These are phyloP conservation scores for Tribolium castaneum DNA, from an alignment of 1,140 invertebrate species.

Conservation along the genomic window DNA sequence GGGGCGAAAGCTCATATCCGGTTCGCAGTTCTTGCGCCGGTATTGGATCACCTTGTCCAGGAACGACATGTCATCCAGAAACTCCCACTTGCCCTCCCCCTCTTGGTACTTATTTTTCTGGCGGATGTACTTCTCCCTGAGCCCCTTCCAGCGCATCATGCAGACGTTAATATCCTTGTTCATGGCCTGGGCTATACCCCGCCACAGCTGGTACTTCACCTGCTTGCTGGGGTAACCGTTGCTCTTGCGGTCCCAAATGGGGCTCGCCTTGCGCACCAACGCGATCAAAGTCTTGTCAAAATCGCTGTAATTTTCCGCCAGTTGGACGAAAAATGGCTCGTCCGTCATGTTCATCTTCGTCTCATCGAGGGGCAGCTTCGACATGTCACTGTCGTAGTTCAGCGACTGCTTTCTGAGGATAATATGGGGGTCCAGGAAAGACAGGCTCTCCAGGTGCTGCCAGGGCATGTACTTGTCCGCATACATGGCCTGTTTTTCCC, in stretches of 20 bases:
- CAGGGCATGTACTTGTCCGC: constrained; percentile 43
- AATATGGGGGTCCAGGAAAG: constrained; percentile 54
- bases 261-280: constrained; percentile 48
- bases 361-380: background rate
- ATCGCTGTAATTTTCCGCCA: constrained; percentile 43
- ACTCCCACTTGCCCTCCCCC: constrained; percentile 54
- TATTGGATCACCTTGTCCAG: constrained; percentile 56
- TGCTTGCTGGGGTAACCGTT: constrained; percentile 53
- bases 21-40: constrained; percentile 46
- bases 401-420: constrained; percentile 40
- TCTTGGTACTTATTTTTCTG: constrained; percentile 55
- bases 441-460: constrained; percentile 45
- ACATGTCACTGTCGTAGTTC: background rate
- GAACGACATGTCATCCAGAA: constrained; percentile 53
- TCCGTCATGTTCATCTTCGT: background rate
- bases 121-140: constrained; percentile 57
- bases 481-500: constrained; percentile 47
- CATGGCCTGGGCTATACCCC: constrained; percentile 45
- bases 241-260: constrained; percentile 54
- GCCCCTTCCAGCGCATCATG: constrained; percentile 54
- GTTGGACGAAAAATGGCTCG: background rate
- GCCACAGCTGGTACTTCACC: constrained; percentile 52
- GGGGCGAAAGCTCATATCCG: background rate
- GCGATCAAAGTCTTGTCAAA: constrained; percentile 50
- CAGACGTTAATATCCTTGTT: constrained; percentile 50